Evolutionary conservation across 2,797 vertebrate genomes (phyloP), one percentile per base, ranked within the genome.

Genomic region (Sebastes steindachneri): DNA sequence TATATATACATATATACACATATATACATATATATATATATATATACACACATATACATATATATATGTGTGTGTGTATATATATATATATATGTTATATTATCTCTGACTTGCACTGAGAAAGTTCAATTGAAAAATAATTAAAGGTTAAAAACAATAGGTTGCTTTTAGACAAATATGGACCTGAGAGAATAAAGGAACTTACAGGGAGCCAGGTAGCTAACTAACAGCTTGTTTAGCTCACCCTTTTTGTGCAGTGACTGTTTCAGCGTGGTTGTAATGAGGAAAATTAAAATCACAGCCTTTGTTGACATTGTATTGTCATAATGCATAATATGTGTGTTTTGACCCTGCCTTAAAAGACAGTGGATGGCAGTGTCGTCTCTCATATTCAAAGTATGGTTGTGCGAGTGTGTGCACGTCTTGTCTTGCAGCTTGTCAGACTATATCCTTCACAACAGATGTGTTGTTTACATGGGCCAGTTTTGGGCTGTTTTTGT

Each of bases 161-260:
- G 19, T 17, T 31, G 9, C 28, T 29, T 10, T 2, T 9, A 28
- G 17, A 26, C 23, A 15, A 17, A 35, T 12, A 35, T 35, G 33
- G 84, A 45, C 35, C 12, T 1, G 35, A 14, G 14, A 28, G 9
- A 60, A 31, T 6, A 21, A 33, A 29, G 7, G 3, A 4, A 7
- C 7, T 3, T 26, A 9, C 15, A 63, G 8, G 70, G 10, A 86
- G 64, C 72, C 84, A 86, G 81, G 80, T 86, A 79, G 89, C 86
- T 35, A 35, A 0, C 10, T 83, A 69, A 29, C 53, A n/a, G 68
- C 66, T 67, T 58, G 64, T 77, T 67, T 87, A 68, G 85, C 79
- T 65, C 62, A 35, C 64, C 23, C 65, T 68, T 59, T 84, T 59
- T 84, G 86, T 80, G 72, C 75, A 85, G 31, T 67, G 81, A 9